A percentile compares a stretch with the other conserved stretches of the same genome.
These are phyloP conservation scores for Saxidomus purpurata DNA, from an alignment of 1,140 invertebrate genomes.

Conservation along the genomic window DNA sequence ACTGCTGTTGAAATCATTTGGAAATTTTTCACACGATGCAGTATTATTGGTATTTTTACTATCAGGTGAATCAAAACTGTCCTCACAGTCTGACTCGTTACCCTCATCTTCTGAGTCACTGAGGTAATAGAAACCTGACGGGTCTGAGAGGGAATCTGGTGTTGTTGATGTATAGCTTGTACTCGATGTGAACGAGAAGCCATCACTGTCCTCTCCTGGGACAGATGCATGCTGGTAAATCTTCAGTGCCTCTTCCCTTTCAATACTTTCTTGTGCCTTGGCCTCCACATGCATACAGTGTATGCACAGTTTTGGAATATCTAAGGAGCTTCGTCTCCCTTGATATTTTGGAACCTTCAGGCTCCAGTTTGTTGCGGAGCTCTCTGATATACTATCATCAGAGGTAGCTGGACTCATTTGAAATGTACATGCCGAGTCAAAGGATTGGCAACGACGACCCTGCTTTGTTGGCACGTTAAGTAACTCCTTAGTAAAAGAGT, in stretches of 20 bases:
- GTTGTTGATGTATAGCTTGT: conserved; percentile 66
- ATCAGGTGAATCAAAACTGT: conserved; percentile 25
- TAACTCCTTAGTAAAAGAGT: conserved; percentile 58
- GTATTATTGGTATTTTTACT: not conserved
- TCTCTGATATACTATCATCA: conserved; percentile 77
- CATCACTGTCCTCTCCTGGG: conserved; percentile 47
- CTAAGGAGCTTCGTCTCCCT: conserved; percentile 76
- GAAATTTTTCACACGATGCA: not conserved
- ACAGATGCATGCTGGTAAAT: conserved; percentile 27
- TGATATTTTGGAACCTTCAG: conserved; percentile 74
- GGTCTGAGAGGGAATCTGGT: conserved; percentile 43
- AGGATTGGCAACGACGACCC: conserved; percentile 71
- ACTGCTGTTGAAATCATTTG: not conserved
- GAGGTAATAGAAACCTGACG: conserved; percentile 65
- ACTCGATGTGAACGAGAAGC: conserved; percentile 67
- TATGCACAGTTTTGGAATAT: conserved; percentile 83
- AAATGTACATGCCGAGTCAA: conserved; percentile 74
- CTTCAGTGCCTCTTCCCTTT: conserved; percentile 44
- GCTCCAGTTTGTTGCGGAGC: conserved; percentile 36
- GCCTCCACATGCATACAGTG: conserved; percentile 86
- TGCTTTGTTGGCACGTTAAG: conserved; percentile 71
- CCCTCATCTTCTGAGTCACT: conserved; percentile 70
- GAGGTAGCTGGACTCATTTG: conserved; percentile 69
- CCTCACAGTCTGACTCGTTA: conserved; percentile 67
- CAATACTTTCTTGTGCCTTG: conserved; percentile 76